A percentile compares a stretch with the other conserved stretches of the same genome.
These are phyloP conservation scores for Drymonia ruficornis DNA, from an alignment of 2,888 invertebrate species.

Conservation along the genomic window DNA sequence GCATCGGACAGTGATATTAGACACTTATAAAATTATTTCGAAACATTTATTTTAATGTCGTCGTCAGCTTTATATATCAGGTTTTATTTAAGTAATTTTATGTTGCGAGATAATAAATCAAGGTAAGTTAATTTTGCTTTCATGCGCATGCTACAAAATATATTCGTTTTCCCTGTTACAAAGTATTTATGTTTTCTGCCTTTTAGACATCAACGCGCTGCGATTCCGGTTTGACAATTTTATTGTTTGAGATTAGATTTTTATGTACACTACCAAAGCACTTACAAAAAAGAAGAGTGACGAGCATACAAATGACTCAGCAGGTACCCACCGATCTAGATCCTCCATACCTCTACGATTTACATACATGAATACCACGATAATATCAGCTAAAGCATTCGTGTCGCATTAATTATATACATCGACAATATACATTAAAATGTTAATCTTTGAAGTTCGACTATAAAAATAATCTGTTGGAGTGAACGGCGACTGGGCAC, in stretches of 20 bases:
- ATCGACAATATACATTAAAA: slow-evolving; percentile 21
- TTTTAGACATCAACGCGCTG: not conserved
- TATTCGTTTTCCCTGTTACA: not conserved
- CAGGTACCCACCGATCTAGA: slow-evolving; percentile 1
- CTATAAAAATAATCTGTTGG: slow-evolving; percentile 22
- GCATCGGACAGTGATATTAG: not conserved
- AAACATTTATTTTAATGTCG: too few species aligned
- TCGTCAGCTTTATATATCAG: not conserved
- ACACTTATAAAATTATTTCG: not conserved
- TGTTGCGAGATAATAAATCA: not conserved
- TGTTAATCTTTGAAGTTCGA: slow-evolving; percentile 15
- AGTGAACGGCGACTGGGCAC: slow-evolving; percentile 21
- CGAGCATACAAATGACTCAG: not conserved
- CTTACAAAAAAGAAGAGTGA: not conserved
- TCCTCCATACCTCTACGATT: not conserved
- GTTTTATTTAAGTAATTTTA: not conserved
- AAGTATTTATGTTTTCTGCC: not conserved
- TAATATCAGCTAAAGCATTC: slow-evolving; percentile 8
- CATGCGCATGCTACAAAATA: not conserved
- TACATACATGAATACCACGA: not conserved
- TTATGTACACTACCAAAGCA: too few species aligned
- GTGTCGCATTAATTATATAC: slow-evolving; percentile 14
- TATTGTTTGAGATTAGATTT: not conserved
- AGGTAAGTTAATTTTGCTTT: not conserved
- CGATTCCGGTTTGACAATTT: not conserved